Evolutionary conservation across 1,140 invertebrate species (phyloP).

Genomic region (Drosophila seguyi): DNA sequence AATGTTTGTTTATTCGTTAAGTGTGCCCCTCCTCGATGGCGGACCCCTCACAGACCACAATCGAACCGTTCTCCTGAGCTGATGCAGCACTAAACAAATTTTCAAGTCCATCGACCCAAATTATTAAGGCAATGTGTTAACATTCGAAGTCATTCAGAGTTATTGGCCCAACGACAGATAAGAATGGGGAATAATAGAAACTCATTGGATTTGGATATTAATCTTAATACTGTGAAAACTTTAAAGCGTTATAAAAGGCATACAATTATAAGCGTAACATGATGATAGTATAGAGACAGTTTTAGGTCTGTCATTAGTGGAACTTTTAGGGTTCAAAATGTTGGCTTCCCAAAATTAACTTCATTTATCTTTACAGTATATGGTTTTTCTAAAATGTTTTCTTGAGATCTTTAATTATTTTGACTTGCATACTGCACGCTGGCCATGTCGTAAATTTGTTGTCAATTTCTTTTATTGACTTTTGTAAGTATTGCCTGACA

Average conservation of each 20-base stretch:
- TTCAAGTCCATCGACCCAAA: conserved; percentile 73
- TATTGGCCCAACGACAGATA: conserved; percentile 57
- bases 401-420: neutral
- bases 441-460: conserved; percentile 9
- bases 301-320: too few species aligned
- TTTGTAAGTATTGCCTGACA: conserved; percentile 17
- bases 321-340: too few species aligned
- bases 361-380: neutral
- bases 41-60: conserved; percentile 24
- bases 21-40: conserved; percentile 5
- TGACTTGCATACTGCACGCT: neutral
- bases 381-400: neutral
- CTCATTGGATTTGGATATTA: neutral
- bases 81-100: conserved; percentile 35
- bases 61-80: conserved; percentile 21
- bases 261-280: neutral
- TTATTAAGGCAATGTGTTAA: conserved; percentile 66
- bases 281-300: too few species aligned
- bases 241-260: neutral
- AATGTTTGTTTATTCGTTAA: conserved; percentile 62
- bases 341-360: neutral
- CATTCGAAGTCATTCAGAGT: conserved; percentile 37
- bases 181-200: conserved; percentile 18
- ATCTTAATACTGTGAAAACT: too few species aligned
- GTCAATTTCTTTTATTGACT: conserved; percentile 13